Base-by-base conservation (phyloP, 1,140 invertebrate genomes). In the Euwallacea similis region DNA sequence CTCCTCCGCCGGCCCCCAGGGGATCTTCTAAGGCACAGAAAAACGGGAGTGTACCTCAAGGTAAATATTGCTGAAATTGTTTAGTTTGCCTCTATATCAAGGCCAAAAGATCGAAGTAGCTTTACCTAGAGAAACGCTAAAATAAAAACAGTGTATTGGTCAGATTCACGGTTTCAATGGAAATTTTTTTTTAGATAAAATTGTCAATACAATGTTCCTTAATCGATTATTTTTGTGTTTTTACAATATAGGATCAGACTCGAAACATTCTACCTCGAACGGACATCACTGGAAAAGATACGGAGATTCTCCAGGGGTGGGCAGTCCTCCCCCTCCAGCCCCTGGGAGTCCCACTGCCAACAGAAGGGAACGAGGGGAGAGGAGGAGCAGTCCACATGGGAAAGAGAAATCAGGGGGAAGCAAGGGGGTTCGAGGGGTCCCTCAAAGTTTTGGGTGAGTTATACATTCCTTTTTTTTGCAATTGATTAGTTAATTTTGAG, bases 281-380 rank as follows among this genome's bases (percentile, higher is more conserved):
- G 65, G 65, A 1, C 71, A 72, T 41, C 72, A 74, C 43, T 75
- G 72, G 72, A 73, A 75, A 42, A 55, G 71, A 8, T 86, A 86
- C 68, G 85, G 83, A 0, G 84, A 86, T 75, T 85, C 84, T 11
- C 83, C 84, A 33, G 85, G 85, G 53, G 84, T 85, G 53, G 83
- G 84, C 6, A 80, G 82, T 59, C 84, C 84, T 13, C 81, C 80
- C 50, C 82, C 82, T 53, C 80, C 80, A 7, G 77, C 78, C 0
- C 83, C 83, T 7, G 81, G 82, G 6, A 84, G 83, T 73, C 84
- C 84, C 7, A 83, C 82, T 2, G 80, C 83, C 55, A 79, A 80
- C 0, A 76, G 83, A 8, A 82, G 16, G 80, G 79, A 54, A 78
- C 79, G 50, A 81, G 81, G 8, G 78, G 82, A 58, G 16, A 42